Percentiles rank a stretch among this genome's conserved stretches.
phyloP scores from a whole-genome alignment of 2,888 invertebrate genomes.

The Metallyticus violacea region DNA sequence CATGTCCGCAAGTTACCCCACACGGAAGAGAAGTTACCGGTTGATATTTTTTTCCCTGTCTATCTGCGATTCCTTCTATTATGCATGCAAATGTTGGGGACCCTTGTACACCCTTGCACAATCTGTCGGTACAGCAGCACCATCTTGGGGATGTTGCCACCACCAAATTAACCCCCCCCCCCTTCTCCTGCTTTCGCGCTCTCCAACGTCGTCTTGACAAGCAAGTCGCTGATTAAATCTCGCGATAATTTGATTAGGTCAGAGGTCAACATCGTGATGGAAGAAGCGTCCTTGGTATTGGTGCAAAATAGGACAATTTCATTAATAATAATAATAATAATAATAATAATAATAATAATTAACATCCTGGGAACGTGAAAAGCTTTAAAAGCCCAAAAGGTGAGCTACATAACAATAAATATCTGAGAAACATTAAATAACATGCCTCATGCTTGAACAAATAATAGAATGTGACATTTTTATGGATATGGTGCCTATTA shows the following conservation, averaged over 20 bases:
- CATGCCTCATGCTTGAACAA: no score
- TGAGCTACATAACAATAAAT: background rate
- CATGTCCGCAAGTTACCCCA: background rate
- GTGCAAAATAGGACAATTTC: background rate
- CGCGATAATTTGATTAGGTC: slow-evolving; percentile 5
- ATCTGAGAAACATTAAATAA: background rate
- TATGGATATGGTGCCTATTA: no score
- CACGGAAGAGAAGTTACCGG: background rate
- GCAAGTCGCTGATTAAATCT: slow-evolving; percentile 13
- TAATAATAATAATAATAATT: no score
- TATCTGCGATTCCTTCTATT: background rate
- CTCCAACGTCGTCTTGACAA: slow-evolving; percentile 4
- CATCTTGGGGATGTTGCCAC: background rate
- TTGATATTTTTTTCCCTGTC: background rate
- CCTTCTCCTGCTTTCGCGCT: background rate
- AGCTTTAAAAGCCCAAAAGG: background rate
- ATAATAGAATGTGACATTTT: no score
- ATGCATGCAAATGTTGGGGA: slow-evolving; percentile 12
- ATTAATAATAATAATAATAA: background rate
- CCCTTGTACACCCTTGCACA: slow-evolving; percentile 14
- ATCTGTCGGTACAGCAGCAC: slow-evolving; percentile 2
- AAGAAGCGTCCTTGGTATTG: background rate
- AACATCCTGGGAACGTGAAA: background rate
- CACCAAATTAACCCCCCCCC: slow-evolving; percentile 2
- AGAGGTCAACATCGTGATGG: slow-evolving; percentile 3